Percentiles rank a stretch among this genome's conserved stretches.
These are phyloP conservation scores for Diaperis boleti DNA, from an alignment of 2,888 invertebrate genomes.

Conservation along the genomic window DNA sequence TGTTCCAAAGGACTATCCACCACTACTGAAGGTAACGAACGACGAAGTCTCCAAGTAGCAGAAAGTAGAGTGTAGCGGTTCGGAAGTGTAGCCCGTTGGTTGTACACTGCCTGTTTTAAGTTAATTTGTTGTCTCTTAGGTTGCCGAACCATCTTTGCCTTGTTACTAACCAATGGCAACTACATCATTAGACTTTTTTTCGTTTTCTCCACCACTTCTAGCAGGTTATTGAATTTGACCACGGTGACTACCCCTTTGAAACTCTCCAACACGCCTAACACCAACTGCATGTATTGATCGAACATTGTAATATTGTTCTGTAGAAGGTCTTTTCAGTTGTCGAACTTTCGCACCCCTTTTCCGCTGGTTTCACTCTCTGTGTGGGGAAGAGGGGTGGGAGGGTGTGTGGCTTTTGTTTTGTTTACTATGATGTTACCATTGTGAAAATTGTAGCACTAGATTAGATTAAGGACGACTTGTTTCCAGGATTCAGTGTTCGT, in stretches of 20 bases:
- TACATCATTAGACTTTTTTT: constrained; percentile 15
- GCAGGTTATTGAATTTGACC: constrained; percentile 33
- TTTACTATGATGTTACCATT: constrained; percentile 10
- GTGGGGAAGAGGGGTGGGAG: constrained; percentile 24
- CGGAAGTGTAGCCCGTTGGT: constrained; percentile 47
- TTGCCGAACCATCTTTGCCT: constrained; percentile 30
- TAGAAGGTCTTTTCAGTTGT: constrained; percentile 31
- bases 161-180: constrained; percentile 38
- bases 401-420: constrained; percentile 20
- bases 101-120: constrained; percentile 39
- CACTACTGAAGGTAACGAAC: constrained; percentile 57
- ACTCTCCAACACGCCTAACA: constrained; percentile 41
- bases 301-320: constrained; percentile 33
- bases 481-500: constrained; percentile 12
- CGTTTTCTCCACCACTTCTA: constrained; percentile 26
- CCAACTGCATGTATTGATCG: constrained; percentile 41
- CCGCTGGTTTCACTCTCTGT: constrained; percentile 5
- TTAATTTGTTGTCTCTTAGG: constrained; percentile 44
- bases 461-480: constrained; percentile 5
- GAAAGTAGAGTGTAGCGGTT: constrained; percentile 54
- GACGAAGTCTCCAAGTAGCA: constrained; percentile 53
- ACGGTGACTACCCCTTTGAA: constrained; percentile 26
- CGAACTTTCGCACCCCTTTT: constrained; percentile 36
- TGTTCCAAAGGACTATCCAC: constrained; percentile 21
- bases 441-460: constrained; percentile 26